phyloP scores from a whole-genome alignment of 2,888 invertebrate genomes.

The Diarsia rubi region DNA sequence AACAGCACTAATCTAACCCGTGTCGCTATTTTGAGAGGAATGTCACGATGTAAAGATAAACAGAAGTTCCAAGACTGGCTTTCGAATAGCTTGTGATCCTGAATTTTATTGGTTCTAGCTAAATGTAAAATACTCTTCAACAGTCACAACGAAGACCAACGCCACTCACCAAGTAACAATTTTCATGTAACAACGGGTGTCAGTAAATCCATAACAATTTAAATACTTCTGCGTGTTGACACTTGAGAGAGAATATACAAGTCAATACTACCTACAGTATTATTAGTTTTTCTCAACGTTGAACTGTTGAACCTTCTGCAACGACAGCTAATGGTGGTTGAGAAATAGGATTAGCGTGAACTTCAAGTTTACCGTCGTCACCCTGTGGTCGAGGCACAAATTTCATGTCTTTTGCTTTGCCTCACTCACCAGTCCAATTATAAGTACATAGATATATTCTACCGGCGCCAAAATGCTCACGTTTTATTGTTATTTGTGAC shows the following conservation, averaged over 20 bases:
- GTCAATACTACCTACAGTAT: background rate
- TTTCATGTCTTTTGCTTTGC: conserved; percentile 22
- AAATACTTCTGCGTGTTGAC: background rate
- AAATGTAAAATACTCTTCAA: background rate
- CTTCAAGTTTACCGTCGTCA: conserved; percentile 16
- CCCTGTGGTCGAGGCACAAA: conserved; percentile 10
- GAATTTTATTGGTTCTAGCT: background rate
- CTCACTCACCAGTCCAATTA: conserved; percentile 5
- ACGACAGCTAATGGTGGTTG: background rate
- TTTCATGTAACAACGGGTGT: background rate
- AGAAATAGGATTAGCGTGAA: conserved; percentile 16
- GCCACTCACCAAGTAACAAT: background rate
- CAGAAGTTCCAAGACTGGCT: conserved; percentile 1
- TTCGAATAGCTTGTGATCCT: background rate
- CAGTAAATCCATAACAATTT: background rate
- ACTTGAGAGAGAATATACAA: background rate
- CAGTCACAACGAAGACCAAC: background rate
- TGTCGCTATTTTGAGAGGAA: conserved; percentile 19
- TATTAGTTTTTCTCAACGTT: background rate
- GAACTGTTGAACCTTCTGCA: background rate
- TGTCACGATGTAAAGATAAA: background rate
- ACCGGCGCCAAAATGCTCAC: background rate
- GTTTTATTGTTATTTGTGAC: conserved; percentile 19
- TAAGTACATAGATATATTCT: background rate
- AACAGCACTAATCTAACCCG: conserved; percentile 32